Percentiles rank a stretch among this genome's conserved stretches.
phyloP scores from a whole-genome alignment of 2,113 vertebrate species.

The Lophura nycthemera region DNA sequence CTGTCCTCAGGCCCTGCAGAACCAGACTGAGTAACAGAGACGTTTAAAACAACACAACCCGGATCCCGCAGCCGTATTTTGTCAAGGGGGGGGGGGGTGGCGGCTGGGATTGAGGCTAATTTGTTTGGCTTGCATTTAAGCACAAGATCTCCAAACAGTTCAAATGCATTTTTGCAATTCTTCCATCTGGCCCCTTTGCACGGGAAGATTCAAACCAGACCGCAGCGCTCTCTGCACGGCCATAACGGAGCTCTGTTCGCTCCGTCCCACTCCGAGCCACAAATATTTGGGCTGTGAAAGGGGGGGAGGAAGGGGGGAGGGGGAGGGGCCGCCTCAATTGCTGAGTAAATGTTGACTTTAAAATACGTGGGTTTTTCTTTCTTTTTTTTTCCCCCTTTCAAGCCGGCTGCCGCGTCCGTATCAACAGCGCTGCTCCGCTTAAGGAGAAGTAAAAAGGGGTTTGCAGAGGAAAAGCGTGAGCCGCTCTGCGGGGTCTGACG shows the following conservation, averaged over 20 bases:
- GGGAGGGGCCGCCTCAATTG: neutral
- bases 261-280: conserved; percentile 18
- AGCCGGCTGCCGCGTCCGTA: neutral
- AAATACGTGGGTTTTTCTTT: neutral
- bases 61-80: neutral
- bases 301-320: neutral
- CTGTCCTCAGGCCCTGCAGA: neutral
- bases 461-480: no score
- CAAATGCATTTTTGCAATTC: conserved; percentile 64
- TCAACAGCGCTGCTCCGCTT: no score
- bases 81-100: neutral
- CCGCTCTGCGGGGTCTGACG: no score
- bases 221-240: neutral
- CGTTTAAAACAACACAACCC: neutral
- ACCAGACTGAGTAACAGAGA: neutral
- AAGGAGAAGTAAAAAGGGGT: no score
- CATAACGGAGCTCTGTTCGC: neutral
- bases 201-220: conserved; percentile 49
- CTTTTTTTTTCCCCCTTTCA: neutral
- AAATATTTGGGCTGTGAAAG: conserved; percentile 39
- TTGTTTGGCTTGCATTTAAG: conserved; percentile 15
- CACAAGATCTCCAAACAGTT: neutral
- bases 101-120: neutral
- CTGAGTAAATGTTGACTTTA: conserved; percentile 63
- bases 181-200: neutral